Conservation (phyloP, 2,888 invertebrate genomes). For the Luffia ferchaultella region DNA sequence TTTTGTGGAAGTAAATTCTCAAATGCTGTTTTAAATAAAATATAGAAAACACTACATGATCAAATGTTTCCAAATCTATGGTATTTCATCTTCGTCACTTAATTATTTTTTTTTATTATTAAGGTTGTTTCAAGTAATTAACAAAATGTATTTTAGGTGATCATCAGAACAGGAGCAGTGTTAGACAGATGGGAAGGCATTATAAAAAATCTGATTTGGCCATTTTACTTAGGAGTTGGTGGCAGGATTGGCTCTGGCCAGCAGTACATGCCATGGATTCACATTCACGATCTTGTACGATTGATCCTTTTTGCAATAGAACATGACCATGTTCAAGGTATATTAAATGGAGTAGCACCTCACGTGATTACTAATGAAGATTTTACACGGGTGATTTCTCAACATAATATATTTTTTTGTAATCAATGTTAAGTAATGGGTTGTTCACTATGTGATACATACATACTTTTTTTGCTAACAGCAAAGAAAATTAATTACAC, state of each 20-base stretch:
- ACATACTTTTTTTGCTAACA: no score
- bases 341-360: slow-evolving; percentile 91
- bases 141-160: slow-evolving; percentile 50
- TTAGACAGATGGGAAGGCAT: slow-evolving; percentile 89
- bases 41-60: no score
- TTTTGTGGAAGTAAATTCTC: no score
- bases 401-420: no score
- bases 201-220: slow-evolving; percentile 83
- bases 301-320: slow-evolving; percentile 81
- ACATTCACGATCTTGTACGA: slow-evolving; percentile 78
- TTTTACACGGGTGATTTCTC: slow-evolving; percentile 69
- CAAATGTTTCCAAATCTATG: no score
- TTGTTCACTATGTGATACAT: no score
- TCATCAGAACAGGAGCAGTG: slow-evolving; percentile 85
- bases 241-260: slow-evolving; percentile 83
- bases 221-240: slow-evolving; percentile 86
- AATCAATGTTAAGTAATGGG: no score
- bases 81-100: no score
- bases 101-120: no score
- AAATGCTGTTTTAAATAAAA: no score
- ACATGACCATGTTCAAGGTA: slow-evolving; percentile 72
- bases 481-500: no score
- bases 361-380: slow-evolving; percentile 71
- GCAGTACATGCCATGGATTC: slow-evolving; percentile 96
- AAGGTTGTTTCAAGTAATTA: no score